Percentiles rank a stretch among this genome's conserved stretches.
Conservation (phyloP, 1,140 invertebrate genomes). For the Aradophagus sp. region DNA sequence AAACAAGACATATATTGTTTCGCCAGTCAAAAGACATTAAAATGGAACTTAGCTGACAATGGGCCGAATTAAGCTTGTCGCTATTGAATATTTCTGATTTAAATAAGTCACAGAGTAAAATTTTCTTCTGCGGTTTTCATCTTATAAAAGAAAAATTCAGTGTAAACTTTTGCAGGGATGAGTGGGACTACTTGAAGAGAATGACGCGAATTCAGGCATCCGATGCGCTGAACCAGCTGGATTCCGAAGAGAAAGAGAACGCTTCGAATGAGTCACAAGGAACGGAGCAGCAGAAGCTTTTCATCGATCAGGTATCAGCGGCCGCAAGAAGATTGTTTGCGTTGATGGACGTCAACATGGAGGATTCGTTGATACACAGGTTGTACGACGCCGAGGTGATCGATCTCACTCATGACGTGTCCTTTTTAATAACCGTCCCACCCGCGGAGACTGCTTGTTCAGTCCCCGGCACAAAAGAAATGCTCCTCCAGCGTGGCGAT, state of each 20-base stretch:
- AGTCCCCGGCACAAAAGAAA: slow-evolving; percentile 89
- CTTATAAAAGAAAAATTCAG: slow-evolving; percentile 2
- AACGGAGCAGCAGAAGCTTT: slow-evolving; percentile 85
- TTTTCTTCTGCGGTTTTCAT: too few species aligned
- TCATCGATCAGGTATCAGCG: slow-evolving; percentile 83
- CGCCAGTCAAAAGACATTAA: too few species aligned
- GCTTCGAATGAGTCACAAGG: slow-evolving; percentile 73
- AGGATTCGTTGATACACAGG: slow-evolving; percentile 82
- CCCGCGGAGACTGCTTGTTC: slow-evolving; percentile 92
- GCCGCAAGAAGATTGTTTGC: slow-evolving; percentile 83
- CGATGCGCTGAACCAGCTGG: slow-evolving; percentile 56
- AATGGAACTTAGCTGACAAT: too few species aligned
- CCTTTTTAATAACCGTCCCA: slow-evolving; percentile 92
- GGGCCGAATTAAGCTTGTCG: too few species aligned
- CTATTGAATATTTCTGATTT: too few species aligned
- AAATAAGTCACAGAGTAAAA: too few species aligned
- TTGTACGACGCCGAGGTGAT: slow-evolving; percentile 94
- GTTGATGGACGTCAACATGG: slow-evolving; percentile 84
- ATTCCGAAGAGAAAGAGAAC: slow-evolving; percentile 73
- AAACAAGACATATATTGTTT: too few species aligned
- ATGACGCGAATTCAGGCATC: slow-evolving; percentile 70
- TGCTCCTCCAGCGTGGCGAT: slow-evolving; percentile 86
- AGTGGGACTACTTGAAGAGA: slow-evolving; percentile 88
- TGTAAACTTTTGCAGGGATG: slow-evolving; percentile 84
- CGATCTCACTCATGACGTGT: slow-evolving; percentile 90